Percentiles rank a stretch among this genome's conserved stretches.
Evolutionary conservation across 2,888 invertebrate species (phyloP).

Genomic region (Syrphus vitripennis): DNA sequence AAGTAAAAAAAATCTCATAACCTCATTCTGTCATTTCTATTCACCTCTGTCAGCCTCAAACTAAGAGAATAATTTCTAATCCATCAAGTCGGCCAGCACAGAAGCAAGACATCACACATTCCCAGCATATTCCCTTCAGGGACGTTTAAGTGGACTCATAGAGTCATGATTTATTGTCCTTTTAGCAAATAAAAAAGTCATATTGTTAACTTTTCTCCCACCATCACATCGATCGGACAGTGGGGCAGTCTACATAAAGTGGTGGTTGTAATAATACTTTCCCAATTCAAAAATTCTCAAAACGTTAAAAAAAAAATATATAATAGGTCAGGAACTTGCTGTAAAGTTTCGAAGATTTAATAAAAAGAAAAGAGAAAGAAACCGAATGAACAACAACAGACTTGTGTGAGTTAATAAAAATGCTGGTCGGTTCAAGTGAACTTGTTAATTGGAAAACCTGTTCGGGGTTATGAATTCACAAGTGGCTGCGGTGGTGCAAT

Average conservation of each 20-base stretch:
- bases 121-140: slow-evolving; percentile 58
- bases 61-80: slow-evolving; percentile 64
- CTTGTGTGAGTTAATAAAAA: too few relatives aligned
- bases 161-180: slow-evolving; percentile 68
- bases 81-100: slow-evolving; percentile 54
- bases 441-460: too few relatives aligned
- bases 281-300: too few relatives aligned
- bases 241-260: background rate
- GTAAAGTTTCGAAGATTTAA: too few relatives aligned
- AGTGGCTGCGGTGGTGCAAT: too few relatives aligned
- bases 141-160: slow-evolving; percentile 67
- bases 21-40: slow-evolving; percentile 47
- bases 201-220: slow-evolving; percentile 51
- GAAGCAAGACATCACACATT: slow-evolving; percentile 64
- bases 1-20: slow-evolving; percentile 25
- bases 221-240: background rate
- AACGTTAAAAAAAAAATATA: too few relatives aligned
- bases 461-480: too few relatives aligned
- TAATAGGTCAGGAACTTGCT: too few relatives aligned
- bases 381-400: too few relatives aligned
- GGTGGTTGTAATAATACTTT: background rate
- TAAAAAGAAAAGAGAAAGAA: too few relatives aligned
- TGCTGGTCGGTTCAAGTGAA: too few relatives aligned
- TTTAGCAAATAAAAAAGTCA: slow-evolving; percentile 69
- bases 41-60: slow-evolving; percentile 40